phyloP scores from a whole-genome alignment of 2,113 vertebrate species.

The Circaetus gallicus region DNA sequence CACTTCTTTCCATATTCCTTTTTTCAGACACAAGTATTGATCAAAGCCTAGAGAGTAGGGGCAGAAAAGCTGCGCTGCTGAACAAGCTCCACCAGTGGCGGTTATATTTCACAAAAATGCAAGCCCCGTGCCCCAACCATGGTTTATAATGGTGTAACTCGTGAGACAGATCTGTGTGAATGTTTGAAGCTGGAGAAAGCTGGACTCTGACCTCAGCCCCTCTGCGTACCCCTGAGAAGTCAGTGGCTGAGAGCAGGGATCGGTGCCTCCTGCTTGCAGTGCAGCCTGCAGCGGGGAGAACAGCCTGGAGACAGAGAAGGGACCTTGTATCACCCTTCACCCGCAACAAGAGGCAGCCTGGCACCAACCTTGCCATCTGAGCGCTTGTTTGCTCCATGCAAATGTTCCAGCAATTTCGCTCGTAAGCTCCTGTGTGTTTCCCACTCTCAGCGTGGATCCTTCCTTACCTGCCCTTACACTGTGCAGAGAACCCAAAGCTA shows the following conservation, averaged over 20 bases:
- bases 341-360: background rate
- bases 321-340: background rate
- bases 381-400: background rate
- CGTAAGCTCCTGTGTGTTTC: background rate
- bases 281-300: background rate
- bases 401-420: background rate
- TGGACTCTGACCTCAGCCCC: background rate
- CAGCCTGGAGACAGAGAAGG: background rate
- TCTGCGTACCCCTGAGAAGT: background rate
- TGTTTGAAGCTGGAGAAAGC: background rate
- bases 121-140: fast-evolving
- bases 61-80: background rate
- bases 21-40: background rate
- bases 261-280: background rate
- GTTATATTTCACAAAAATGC: background rate
- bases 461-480: background rate
- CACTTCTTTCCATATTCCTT: background rate
- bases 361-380: background rate
- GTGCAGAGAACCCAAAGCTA: background rate
- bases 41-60: background rate
- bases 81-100: background rate
- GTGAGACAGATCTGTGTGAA: background rate
- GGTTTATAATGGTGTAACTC: background rate
- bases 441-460: background rate
- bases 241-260: background rate